A percentile compares a stretch with the other conserved stretches of the same genome.
These are phyloP conservation scores for Lates calcarifer DNA, from an alignment of 2,113 vertebrate genomes.

Conservation along the genomic window DNA sequence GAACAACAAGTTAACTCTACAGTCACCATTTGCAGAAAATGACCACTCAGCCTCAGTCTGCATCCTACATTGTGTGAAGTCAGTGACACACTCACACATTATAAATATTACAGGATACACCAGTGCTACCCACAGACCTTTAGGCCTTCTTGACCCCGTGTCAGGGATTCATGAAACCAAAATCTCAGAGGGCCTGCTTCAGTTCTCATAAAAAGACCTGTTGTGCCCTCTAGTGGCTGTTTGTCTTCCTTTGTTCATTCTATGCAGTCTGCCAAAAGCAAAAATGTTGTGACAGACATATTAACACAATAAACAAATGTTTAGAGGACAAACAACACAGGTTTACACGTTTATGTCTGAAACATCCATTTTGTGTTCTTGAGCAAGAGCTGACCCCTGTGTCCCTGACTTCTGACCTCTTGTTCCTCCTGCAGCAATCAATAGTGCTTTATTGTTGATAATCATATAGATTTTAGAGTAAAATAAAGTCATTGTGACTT, in stretches of 20 bases:
- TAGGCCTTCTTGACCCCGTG: slow-evolving; percentile 52
- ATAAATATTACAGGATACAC: not conserved
- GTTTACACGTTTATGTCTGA: not conserved
- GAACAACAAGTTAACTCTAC: not conserved
- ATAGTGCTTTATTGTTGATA: not conserved
- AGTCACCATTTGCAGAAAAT: not conserved
- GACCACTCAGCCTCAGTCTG: not conserved
- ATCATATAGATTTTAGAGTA: not conserved
- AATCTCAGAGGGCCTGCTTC: not conserved
- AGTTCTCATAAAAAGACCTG: slow-evolving; percentile 56
- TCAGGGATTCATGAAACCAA: not conserved
- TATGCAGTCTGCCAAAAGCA: not conserved
- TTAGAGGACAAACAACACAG: not conserved
- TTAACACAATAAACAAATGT: not conserved
- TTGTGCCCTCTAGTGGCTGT: slow-evolving; percentile 75
- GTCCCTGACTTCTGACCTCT: slow-evolving; percentile 15
- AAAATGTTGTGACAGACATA: not conserved
- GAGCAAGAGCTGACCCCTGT: not conserved
- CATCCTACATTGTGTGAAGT: not conserved
- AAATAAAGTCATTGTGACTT: not conserved
- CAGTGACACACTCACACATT: not conserved
- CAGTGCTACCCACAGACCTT: not conserved
- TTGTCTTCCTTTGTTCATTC: not conserved
- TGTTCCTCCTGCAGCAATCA: not conserved
- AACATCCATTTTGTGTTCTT: not conserved